Evolutionary conservation across 2,888 invertebrate genomes (phyloP).

Genomic region (Clusia tigrina): DNA sequence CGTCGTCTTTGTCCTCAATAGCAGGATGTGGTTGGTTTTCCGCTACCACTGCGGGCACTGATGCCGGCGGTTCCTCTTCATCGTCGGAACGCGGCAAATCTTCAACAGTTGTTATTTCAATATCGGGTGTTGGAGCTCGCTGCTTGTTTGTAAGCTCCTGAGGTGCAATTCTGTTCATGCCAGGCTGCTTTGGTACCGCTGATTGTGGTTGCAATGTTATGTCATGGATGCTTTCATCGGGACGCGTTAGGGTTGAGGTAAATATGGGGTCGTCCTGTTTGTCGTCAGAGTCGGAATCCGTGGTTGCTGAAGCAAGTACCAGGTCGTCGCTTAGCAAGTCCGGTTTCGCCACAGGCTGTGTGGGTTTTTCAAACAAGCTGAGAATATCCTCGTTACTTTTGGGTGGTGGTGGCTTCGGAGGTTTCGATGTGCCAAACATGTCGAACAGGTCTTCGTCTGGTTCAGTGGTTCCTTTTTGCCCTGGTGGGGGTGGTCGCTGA

Average conservation of each 20-base stretch:
- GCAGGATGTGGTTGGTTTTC: slow-evolving; percentile 34
- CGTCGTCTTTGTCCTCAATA: slow-evolving; percentile 29
- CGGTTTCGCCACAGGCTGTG: slow-evolving; percentile 60
- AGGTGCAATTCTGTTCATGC: slow-evolving; percentile 52
- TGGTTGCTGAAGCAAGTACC: slow-evolving; percentile 40
- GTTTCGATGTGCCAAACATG: slow-evolving; percentile 65
- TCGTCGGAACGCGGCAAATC: slow-evolving; percentile 63
- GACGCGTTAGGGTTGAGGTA: slow-evolving; percentile 55
- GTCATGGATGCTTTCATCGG: slow-evolving; percentile 61
- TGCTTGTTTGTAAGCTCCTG: slow-evolving; percentile 46
- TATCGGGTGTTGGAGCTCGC: slow-evolving; percentile 62
- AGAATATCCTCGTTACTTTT: slow-evolving; percentile 71
- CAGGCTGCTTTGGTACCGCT: slow-evolving; percentile 37
- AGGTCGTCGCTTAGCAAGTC: slow-evolving; percentile 71
- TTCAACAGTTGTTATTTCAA: slow-evolving; percentile 63
- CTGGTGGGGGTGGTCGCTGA: slow-evolving; percentile 62
- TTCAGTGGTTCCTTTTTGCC: slow-evolving; percentile 38
- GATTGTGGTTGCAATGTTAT: slow-evolving; percentile 62
- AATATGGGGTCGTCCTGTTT: slow-evolving; percentile 53
- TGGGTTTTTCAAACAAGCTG: slow-evolving; percentile 67
- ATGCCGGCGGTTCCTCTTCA: slow-evolving; percentile 55
- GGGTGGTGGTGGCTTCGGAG: slow-evolving; percentile 66
- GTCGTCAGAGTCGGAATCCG: slow-evolving; percentile 20
- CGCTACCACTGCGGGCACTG: slow-evolving; percentile 25
- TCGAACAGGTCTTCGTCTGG: slow-evolving; percentile 68